Conservation (phyloP, 92 coral and sea anemone species). For the Epizoanthus ramosus region DNA sequence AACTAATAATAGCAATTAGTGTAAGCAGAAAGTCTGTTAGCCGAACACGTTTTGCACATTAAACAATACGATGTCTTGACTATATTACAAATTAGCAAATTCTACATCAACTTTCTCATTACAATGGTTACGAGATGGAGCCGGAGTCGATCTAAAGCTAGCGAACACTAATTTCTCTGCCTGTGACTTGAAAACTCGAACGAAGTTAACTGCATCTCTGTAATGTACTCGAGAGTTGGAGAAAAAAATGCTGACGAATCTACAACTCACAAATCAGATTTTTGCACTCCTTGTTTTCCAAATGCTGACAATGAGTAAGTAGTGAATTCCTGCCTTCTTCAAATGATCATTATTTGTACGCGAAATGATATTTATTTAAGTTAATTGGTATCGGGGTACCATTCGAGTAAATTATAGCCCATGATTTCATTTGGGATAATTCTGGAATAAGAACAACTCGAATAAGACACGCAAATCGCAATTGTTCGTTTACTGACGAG, state of each 20-base stretch:
- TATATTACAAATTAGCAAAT: background rate
- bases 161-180: too few species aligned
- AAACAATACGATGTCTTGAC: background rate
- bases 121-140: background rate
- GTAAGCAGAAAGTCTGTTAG: background rate
- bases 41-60: conserved; percentile 29
- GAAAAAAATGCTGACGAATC: background rate
- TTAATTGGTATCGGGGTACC: background rate
- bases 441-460: too few species aligned
- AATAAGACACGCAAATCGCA: too few species aligned
- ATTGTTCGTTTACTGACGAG: too few species aligned
- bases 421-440: too few species aligned
- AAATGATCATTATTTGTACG: background rate
- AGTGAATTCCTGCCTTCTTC: background rate
- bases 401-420: too few species aligned
- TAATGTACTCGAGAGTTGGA: background rate
- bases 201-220: background rate
- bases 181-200: background rate
- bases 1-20: background rate
- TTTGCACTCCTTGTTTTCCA: background rate
- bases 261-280: background rate
- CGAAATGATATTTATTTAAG: background rate
- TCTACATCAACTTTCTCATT: background rate
- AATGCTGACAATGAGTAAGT: conserved; percentile 32
- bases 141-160: too few species aligned